Conservation (phyloP, 2,797 vertebrate species). For the Otus scops region DNA sequence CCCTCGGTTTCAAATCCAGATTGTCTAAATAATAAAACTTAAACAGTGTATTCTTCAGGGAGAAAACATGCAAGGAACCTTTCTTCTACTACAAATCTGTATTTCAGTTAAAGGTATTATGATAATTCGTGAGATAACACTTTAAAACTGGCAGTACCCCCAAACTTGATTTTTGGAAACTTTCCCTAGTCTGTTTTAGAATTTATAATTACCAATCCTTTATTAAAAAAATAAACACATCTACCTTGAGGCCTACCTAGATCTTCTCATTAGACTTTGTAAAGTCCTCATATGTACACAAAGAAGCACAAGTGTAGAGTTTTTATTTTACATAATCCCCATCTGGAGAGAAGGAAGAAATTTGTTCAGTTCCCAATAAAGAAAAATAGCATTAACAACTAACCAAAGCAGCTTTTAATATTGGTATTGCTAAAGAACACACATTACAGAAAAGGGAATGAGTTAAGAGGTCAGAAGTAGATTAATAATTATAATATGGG, state of each 20-base stretch:
- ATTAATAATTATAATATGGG: background rate
- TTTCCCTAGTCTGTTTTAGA: background rate
- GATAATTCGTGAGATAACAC: background rate
- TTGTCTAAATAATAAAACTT: background rate
- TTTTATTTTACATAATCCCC: background rate
- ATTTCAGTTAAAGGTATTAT: background rate
- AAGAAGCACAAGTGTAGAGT: background rate
- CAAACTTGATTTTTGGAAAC: background rate
- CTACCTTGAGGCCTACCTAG: background rate
- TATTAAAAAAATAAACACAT: background rate
- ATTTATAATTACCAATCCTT: background rate
- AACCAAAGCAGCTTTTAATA: background rate
- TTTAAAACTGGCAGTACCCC: background rate
- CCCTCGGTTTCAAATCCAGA: background rate
- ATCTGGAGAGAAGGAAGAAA: background rate
- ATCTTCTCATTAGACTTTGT: background rate
- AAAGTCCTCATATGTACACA: background rate
- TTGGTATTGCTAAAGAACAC: background rate
- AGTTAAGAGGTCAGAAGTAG: background rate
- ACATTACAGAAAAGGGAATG: background rate
- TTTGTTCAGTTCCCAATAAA: background rate
- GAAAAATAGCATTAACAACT: background rate
- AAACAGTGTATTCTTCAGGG: background rate
- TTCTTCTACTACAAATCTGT: background rate
- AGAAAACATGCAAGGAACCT: background rate